phyloP scores from a whole-genome alignment of 1,140 invertebrate species.

The Drosophila truncata region DNA sequence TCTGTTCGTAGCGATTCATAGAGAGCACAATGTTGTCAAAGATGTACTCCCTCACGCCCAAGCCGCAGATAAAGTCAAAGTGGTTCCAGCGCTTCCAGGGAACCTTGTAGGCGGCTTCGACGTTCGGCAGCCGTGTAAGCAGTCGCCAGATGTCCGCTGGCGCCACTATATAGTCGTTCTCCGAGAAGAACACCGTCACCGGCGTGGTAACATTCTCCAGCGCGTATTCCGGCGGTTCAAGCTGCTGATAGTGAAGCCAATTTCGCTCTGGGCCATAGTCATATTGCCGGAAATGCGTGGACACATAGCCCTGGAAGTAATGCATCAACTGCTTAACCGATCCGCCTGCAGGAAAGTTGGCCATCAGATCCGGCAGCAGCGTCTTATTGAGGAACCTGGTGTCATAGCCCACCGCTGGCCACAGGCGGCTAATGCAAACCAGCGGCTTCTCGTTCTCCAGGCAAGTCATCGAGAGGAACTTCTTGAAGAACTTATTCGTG shows the following conservation, averaged over 20 bases:
- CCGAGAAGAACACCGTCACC: constrained; percentile 88
- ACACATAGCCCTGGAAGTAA: constrained; percentile 86
- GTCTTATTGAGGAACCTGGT: constrained; percentile 85
- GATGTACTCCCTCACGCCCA: constrained; percentile 87
- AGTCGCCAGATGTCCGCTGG: constrained; percentile 88
- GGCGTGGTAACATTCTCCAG: constrained; percentile 88
- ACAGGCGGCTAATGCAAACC: constrained; percentile 87
- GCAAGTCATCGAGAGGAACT: constrained; percentile 86
- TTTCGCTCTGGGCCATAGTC: constrained; percentile 86
- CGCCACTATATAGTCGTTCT: constrained; percentile 87
- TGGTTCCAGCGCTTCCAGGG: constrained; percentile 89
- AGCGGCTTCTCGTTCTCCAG: constrained; percentile 84
- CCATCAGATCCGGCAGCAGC: constrained; percentile 85
- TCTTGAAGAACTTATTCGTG: constrained; percentile 85
- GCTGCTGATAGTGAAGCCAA: constrained; percentile 85
- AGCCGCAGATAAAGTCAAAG: constrained; percentile 90
- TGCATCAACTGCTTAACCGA: constrained; percentile 86
- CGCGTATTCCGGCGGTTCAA: constrained; percentile 87
- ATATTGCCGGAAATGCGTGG: constrained; percentile 84
- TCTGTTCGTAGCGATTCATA: constrained; percentile 78
- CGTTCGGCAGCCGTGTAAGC: constrained; percentile 75
- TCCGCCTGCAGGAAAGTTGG: constrained; percentile 86
- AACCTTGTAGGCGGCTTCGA: constrained; percentile 85
- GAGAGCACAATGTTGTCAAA: constrained; percentile 86
- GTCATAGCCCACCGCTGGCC: constrained; percentile 87